These are phyloP conservation scores for Cheilosia vulpina DNA, from an alignment of 2,888 invertebrate genomes.

Conservation along the genomic window DNA sequence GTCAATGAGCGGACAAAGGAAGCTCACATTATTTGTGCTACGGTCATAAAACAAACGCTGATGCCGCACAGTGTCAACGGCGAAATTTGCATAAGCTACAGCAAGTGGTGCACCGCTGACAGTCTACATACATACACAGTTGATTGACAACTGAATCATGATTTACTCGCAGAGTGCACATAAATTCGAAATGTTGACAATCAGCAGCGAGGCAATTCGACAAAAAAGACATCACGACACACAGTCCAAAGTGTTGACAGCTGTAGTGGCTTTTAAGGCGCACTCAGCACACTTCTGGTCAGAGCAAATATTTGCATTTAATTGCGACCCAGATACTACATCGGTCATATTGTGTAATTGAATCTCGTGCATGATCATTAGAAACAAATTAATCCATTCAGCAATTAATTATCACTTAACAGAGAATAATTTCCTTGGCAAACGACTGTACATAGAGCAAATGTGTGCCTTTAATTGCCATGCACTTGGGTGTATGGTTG, in stretches of 20 bases:
- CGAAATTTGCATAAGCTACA: constrained; percentile 54
- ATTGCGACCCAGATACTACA: constrained; percentile 17
- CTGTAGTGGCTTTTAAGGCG: not conserved
- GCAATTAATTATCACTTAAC: constrained; percentile 57
- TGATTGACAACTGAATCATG: constrained; percentile 67
- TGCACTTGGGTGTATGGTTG: not conserved
- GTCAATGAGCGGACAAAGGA: constrained; percentile 10
- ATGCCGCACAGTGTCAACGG: constrained; percentile 27
- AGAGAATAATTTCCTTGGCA: constrained; percentile 6
- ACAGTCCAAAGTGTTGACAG: constrained; percentile 31
- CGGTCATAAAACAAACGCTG: constrained; percentile 18
- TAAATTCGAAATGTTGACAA: constrained; percentile 46
- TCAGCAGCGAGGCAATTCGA: constrained; percentile 21
- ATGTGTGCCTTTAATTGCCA: constrained; percentile 1
- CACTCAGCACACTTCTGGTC: not conserved
- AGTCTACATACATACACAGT: constrained; percentile 11
- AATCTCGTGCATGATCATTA: constrained; percentile 64
- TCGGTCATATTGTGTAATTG: constrained; percentile 27
- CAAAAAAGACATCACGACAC: not conserved
- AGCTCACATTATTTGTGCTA: not conserved
- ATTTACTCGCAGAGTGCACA: constrained; percentile 37
- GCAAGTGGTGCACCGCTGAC: constrained; percentile 30
- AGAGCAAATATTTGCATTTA: constrained; percentile 29
- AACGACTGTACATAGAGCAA: constrained; percentile 14
- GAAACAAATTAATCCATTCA: constrained; percentile 48